A percentile compares a stretch with the other conserved stretches of the same genome.
These are phyloP conservation scores for Mythimna pallens DNA, from an alignment of 2,888 invertebrate species.

Conservation along the genomic window DNA sequence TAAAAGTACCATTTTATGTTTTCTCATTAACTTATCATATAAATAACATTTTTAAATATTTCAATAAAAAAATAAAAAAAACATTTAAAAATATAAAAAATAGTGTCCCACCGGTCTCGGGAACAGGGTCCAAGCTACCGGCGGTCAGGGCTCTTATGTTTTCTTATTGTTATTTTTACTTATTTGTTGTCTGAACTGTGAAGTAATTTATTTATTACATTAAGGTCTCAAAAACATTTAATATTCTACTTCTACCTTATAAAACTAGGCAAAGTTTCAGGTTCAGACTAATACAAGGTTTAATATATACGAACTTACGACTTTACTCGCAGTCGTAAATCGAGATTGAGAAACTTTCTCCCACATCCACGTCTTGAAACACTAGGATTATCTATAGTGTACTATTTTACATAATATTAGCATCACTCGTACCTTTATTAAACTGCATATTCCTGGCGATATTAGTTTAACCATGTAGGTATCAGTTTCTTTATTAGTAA, in stretches of 20 bases:
- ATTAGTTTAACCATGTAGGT: background rate
- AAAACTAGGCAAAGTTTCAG: conserved; percentile 52
- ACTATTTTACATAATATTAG: conserved; percentile 14
- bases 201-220: too few relatives aligned
- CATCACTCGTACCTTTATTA: conserved; percentile 22
- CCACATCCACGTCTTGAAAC: conserved; percentile 26
- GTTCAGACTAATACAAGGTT: conserved; percentile 45
- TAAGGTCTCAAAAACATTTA: background rate
- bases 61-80: too few relatives aligned
- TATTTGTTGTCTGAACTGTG: too few relatives aligned
- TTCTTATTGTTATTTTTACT: too few relatives aligned
- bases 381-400: conserved; percentile 11
- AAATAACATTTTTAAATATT: too few relatives aligned
- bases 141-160: too few relatives aligned
- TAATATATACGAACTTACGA: conserved; percentile 59
- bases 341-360: conserved; percentile 60
- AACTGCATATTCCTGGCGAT: conserved; percentile 10
- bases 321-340: conserved; percentile 57
- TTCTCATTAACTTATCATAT: too few relatives aligned
- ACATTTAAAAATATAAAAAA: too few relatives aligned
- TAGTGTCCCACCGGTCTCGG: too few relatives aligned
- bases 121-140: too few relatives aligned
- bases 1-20: too few relatives aligned
- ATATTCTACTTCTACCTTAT: conserved; percentile 41
- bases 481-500: background rate